Evolutionary conservation across 2,888 invertebrate genomes (phyloP), one percentile per base, ranked within the genome.

Genomic region (Eurois occulta): DNA sequence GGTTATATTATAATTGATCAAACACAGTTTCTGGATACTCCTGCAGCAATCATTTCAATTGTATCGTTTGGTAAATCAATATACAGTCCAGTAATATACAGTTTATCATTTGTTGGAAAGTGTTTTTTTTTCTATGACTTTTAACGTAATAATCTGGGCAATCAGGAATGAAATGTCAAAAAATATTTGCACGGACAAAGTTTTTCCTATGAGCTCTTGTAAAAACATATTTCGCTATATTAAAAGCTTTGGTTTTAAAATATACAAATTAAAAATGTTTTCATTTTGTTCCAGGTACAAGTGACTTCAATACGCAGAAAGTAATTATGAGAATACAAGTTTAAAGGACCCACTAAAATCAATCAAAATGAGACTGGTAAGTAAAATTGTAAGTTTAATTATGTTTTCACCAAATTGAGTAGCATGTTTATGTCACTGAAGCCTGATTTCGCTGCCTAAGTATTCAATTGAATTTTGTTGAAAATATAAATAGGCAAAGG

Each of bases 291-390:
- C 52, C 94, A 96, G 96, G 93, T 95, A 94, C 92, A 90, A 88
- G 87, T 89, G 88, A 90, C 87, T 88, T 88, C 86, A 91, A 90
- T 85, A 88, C 84, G 83, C 85, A 86, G 87, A 91, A 88, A 84
- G 73, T 77, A 90, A 91, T 86, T 85, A 94, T 94, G 93, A 91
- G 83, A 90, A 89, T 85, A 88, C 72, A 82, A 86, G 88, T 90
- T 75, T 89, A 86, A 84, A 86, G 77, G 85, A 91, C 83, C 85
- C 87, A 72, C 80, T 86, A 81, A 83, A 86, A 88, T 84, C 83
- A 81, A 90, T 92, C 92, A 96, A 93, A 89, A 96, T 96, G 96
- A 95, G 96, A 94, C 93, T 96, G 92, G 96, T 96, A 90, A 96
- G 95, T 93, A 78, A 74, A 71, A 16, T 46, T 38, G 13, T 48